A percentile compares a stretch with the other conserved stretches of the same genome.
Conservation (phyloP, 2,113 vertebrate species). For the Coracopsis vasa region DNA sequence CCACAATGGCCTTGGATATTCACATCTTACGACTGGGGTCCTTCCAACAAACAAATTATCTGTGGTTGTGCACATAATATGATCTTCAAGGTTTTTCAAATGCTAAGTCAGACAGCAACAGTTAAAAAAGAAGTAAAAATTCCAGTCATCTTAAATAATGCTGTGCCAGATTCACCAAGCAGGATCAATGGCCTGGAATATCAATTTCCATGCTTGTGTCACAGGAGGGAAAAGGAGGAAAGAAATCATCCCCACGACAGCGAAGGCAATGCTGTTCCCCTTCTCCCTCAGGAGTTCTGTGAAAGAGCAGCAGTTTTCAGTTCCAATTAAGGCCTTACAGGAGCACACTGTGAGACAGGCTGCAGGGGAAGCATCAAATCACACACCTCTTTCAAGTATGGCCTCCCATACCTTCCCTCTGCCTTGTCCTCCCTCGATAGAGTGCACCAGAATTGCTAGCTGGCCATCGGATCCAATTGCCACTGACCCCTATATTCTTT, state of each 20-base stretch:
- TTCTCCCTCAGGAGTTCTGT: background rate
- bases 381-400: background rate
- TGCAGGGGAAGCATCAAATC: background rate
- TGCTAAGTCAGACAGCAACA: background rate
- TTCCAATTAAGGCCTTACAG: background rate
- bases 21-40: background rate
- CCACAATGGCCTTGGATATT: background rate
- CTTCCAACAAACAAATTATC: constrained; percentile 16
- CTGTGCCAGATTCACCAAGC: background rate
- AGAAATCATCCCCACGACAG: background rate
- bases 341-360: background rate
- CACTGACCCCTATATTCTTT: background rate
- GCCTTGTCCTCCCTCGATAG: background rate
- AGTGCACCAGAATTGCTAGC: background rate
- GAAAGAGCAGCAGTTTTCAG: background rate
- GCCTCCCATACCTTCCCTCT: background rate
- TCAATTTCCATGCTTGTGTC: background rate
- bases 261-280: background rate
- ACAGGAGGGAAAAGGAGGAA: background rate
- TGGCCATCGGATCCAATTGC: background rate
- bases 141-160: background rate
- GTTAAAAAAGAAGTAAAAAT: background rate
- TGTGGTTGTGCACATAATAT: background rate
- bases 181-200: background rate
- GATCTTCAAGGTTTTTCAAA: background rate